These are phyloP conservation scores for Phrynosoma blainvillii DNA, from an alignment of 2,113 vertebrate species.

Conservation along the genomic window DNA sequence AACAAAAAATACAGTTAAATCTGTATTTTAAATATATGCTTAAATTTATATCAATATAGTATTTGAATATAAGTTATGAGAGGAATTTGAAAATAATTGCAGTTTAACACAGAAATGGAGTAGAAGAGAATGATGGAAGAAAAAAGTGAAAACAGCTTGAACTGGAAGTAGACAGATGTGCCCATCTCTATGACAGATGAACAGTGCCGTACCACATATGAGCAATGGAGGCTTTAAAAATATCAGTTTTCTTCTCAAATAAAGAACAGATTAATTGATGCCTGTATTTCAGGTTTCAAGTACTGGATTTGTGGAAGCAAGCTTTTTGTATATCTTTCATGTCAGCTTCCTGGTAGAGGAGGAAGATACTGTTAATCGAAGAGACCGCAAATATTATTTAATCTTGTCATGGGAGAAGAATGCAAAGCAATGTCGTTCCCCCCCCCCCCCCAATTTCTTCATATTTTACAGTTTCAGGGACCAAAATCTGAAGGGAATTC, in stretches of 20 bases:
- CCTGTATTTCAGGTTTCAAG: not conserved
- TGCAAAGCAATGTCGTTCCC: not conserved
- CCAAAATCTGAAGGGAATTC: not conserved
- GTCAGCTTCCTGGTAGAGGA: not conserved
- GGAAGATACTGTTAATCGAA: not conserved
- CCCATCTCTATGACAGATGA: not conserved
- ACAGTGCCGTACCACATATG: no score
- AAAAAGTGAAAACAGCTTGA: not conserved
- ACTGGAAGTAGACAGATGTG: not conserved
- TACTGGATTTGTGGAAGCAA: not conserved
- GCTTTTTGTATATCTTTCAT: not conserved
- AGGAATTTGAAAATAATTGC: not conserved
- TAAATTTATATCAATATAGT: not conserved
- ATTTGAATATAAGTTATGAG: not conserved
- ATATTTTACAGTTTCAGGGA: constrained; percentile 34
- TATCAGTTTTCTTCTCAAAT: not conserved
- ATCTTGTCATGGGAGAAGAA: constrained; percentile 11
- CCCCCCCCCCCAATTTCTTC: not conserved
- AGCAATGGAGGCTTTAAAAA: not conserved
- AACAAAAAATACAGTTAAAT: not conserved
- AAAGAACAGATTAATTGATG: not conserved
- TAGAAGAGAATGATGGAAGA: not conserved
- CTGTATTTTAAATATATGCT: no score
- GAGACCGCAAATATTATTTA: not conserved
- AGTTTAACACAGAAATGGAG: not conserved